Base-by-base conservation (phyloP, 2,888 invertebrate genomes). In the Eupithecia insigniata region DNA sequence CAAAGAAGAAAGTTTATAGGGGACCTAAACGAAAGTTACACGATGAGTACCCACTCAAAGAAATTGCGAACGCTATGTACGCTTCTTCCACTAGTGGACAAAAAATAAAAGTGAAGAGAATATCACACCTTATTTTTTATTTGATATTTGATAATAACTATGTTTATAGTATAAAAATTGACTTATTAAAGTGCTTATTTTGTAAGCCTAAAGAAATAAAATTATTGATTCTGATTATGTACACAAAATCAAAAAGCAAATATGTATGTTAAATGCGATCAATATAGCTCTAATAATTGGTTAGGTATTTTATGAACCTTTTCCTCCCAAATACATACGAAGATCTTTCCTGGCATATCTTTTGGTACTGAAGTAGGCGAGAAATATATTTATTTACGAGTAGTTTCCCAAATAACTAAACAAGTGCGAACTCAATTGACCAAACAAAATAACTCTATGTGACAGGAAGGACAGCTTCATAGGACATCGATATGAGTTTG, bases 401-500 rank as follows among this genome's bases (percentile, higher is more conserved):
- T 69, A 51, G 26, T 43, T 65, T 58, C 51, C 46, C 34, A 65
- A 77, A 78, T 72, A 74, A 34, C 34, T 62, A 22, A 76, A 69
- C 71, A 74, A 71, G 75, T 66, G 74, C 73, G 71, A 75, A 79
- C 81, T 79, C 80, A 79, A 80, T 83, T 84, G 82, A 73, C 74
- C 76, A 79, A 81, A 82, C 80, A 83, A 82, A 83, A 80, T 84
- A 84, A 85, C 82, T 71, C 76, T 70, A 70, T 72, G 70, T 71
- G 85, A 83, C 83, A 82, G 76, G 72, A 72, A 80, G 80, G 81
- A 81, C 80, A 55, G 28, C 28, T 51, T n/a, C 18, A 26, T 26
- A 62, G 39, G 46, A 22, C 46, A 51, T 51, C 22, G 46, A 51
- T 51, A 51, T 3, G 22, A 22, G 22, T 51, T 51, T 22, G 8